phyloP scores from a whole-genome alignment of 2,113 vertebrate genomes.

The Thamnophis sirtalis region DNA sequence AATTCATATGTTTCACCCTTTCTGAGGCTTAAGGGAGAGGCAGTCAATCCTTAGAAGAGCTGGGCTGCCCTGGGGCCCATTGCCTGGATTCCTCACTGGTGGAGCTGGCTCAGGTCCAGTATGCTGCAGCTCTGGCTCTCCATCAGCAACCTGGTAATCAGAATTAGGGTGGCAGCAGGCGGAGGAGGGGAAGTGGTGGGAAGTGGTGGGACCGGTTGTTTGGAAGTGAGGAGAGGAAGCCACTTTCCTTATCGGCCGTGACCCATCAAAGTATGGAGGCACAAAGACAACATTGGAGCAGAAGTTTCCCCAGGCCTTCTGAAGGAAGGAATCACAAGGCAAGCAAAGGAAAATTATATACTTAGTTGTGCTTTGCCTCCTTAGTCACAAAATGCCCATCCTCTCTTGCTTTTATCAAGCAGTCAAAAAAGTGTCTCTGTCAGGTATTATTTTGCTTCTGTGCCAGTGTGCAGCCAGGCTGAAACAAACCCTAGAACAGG shows the following conservation, averaged over 20 bases:
- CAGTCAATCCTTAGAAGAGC: background rate
- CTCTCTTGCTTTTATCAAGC: background rate
- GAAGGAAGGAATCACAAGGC: background rate
- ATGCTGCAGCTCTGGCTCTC: background rate
- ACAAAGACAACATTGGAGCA: background rate
- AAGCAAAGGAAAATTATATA: background rate
- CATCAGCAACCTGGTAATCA: background rate
- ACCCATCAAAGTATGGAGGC: background rate
- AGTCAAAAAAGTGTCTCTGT: background rate
- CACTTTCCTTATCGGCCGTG: background rate
- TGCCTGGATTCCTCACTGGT: background rate
- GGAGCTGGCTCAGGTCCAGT: background rate
- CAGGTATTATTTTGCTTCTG: background rate
- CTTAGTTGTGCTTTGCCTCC: background rate
- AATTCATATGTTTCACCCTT: background rate
- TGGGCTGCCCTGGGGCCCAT: background rate
- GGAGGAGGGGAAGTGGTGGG: too few relatives aligned
- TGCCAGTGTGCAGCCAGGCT: background rate
- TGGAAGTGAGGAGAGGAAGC: background rate
- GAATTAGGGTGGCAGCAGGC: rapidly evolving
- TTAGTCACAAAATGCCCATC: background rate
- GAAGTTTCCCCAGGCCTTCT: background rate
- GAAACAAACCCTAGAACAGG: background rate
- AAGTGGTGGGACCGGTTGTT: background rate
- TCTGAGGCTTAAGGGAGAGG: background rate